Percentiles rank a stretch among this genome's conserved stretches.
phyloP scores from a whole-genome alignment of 1,140 invertebrate species.

The Leptinotarsa texana region DNA sequence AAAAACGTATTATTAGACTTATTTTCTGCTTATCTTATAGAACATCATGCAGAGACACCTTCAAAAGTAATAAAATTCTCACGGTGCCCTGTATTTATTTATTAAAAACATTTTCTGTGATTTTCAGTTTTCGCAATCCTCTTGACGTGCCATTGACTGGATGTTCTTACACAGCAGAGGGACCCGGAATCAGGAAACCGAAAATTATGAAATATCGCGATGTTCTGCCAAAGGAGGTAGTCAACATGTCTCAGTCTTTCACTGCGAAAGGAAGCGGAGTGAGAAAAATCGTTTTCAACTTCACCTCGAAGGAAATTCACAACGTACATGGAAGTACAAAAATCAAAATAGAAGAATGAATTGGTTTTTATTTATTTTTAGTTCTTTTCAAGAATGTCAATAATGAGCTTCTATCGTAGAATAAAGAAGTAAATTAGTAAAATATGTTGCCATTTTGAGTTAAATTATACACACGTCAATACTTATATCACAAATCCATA shows the following conservation, averaged over 20 bases:
- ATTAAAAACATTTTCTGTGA: background rate
- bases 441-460: too few relatives aligned
- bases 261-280: conserved; percentile 61
- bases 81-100: too few relatives aligned
- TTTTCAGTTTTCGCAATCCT: conserved; percentile 68
- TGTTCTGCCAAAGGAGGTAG: conserved; percentile 62
- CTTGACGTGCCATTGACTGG: conserved; percentile 63
- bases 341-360: background rate
- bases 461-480: too few relatives aligned
- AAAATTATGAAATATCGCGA: conserved; percentile 63
- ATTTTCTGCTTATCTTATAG: too few relatives aligned
- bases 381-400: too few relatives aligned
- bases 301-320: conserved; percentile 66
- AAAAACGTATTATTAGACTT: too few relatives aligned
- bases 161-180: conserved; percentile 70
- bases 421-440: too few relatives aligned
- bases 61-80: too few relatives aligned
- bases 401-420: too few relatives aligned
- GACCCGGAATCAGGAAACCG: conserved; percentile 66
- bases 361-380: too few relatives aligned
- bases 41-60: too few relatives aligned
- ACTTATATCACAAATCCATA: too few relatives aligned
- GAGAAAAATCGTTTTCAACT: conserved; percentile 64
- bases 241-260: conserved; percentile 63
- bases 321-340: conserved; percentile 63